Conservation (phyloP, 2,113 vertebrate genomes). For the Mesitornis unicolor region DNA sequence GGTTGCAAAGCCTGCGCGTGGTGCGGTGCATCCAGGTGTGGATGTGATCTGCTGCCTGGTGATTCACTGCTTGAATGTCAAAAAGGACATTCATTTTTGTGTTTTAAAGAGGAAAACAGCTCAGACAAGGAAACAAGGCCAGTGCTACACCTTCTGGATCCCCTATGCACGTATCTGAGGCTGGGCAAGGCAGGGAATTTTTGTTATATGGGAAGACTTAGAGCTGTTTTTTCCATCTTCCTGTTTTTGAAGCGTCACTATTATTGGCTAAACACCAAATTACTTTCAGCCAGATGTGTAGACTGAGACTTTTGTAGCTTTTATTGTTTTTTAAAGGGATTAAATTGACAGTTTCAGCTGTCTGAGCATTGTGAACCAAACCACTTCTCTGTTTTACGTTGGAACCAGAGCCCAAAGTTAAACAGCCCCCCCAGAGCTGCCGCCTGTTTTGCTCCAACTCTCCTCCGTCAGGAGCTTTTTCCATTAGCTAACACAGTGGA, state of each 20-base stretch:
- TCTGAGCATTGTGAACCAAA: neutral
- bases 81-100: neutral
- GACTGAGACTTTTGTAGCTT: neutral
- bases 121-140: neutral
- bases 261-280: constrained; percentile 7
- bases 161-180: neutral
- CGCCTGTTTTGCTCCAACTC: neutral
- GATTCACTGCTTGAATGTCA: no score
- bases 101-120: neutral
- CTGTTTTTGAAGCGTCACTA: constrained; percentile 24
- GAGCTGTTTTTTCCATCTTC: constrained; percentile 36
- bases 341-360: neutral
- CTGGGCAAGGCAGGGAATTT: neutral
- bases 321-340: neutral
- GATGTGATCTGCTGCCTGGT: no score
- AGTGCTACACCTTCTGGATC: neutral
- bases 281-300: neutral
- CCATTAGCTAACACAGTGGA: constrained; percentile 5
- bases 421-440: neutral
- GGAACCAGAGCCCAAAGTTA: neutral
- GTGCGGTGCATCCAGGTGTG: neutral
- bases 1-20: neutral
- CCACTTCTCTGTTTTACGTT: neutral
- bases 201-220: neutral
- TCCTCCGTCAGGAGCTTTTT: constrained; percentile 14